Percentiles rank a stretch among this genome's conserved stretches.
Conservation (phyloP, 2,797 vertebrate species). For the Typhlichthys subterraneus region DNA sequence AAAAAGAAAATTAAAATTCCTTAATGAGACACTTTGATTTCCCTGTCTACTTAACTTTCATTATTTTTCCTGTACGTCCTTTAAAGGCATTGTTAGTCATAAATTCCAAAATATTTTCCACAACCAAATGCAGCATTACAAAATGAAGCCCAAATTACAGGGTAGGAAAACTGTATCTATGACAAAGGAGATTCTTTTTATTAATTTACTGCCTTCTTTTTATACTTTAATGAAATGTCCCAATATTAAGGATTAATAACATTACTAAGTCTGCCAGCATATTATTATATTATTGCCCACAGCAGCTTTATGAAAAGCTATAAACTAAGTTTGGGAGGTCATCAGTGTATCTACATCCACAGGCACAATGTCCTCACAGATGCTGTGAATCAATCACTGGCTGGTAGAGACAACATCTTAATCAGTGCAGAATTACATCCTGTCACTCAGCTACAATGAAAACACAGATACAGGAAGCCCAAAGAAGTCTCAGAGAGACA, state of each 20-base stretch:
- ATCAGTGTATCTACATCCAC: constrained; percentile 52
- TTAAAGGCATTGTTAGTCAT: constrained; percentile 48
- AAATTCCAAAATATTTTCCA: constrained; percentile 14
- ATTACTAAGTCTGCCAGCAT: no score
- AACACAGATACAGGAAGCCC: constrained; percentile 65
- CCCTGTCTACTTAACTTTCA: constrained; percentile 70
- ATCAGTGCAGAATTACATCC: constrained; percentile 74
- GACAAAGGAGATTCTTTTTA: constrained; percentile 46
- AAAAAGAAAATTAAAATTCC: constrained; percentile 72
- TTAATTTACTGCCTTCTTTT: constrained; percentile 24
- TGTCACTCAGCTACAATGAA: constrained; percentile 68
- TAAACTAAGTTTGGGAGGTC: constrained; percentile 32
- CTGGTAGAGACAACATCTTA: constrained; percentile 65
- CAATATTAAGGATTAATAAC: no score
- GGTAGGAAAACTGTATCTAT: constrained; percentile 47
- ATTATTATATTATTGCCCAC: no score
- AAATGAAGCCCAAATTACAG: constrained; percentile 39
- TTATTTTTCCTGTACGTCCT: constrained; percentile 75
- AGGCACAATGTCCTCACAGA: constrained; percentile 41
- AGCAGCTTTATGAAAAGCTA: constrained; percentile 32
- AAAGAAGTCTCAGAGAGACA: constrained; percentile 51
- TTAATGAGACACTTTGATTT: constrained; percentile 73
- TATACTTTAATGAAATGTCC: constrained; percentile 37
- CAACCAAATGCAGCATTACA: constrained; percentile 39
- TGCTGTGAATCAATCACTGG: constrained; percentile 57